These are phyloP conservation scores for Cyrtodaria siliqua DNA, from an alignment of 2,888 invertebrate species.

Conservation along the genomic window DNA sequence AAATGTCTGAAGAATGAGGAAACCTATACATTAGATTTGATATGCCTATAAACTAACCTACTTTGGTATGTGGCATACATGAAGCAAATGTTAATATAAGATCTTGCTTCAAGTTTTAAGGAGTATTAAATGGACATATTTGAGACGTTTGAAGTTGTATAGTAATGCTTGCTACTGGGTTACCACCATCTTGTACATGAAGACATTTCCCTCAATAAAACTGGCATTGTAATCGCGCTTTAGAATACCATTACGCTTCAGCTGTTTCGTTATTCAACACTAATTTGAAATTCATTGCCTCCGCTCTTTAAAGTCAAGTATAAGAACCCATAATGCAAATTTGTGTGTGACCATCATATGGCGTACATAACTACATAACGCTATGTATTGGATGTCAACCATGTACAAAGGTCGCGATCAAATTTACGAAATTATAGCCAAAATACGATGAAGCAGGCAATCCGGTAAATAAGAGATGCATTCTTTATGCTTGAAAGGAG, in stretches of 20 bases:
- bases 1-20: too few relatives aligned
- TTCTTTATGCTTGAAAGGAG: conserved; percentile 18
- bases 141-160: too few relatives aligned
- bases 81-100: too few relatives aligned
- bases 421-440: conserved; percentile 33
- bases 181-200: too few relatives aligned
- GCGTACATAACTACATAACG: conserved; percentile 3
- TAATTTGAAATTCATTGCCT: conserved; percentile 30
- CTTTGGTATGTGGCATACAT: too few relatives aligned
- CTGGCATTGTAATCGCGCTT: background rate
- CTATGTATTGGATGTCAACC: conserved; percentile 25
- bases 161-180: too few relatives aligned
- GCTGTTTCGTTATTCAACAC: conserved; percentile 10
- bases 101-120: too few relatives aligned
- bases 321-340: conserved; percentile 1
- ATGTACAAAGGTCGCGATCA: conserved; percentile 28
- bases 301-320: conserved; percentile 16
- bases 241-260: conserved; percentile 3
- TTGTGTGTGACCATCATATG: background rate
- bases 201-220: too few relatives aligned
- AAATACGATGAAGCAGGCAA: conserved; percentile 18
- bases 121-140: too few relatives aligned
- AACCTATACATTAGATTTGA: too few relatives aligned
- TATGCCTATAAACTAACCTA: too few relatives aligned
- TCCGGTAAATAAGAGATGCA: conserved; percentile 25